Evolutionary conservation across 2,797 vertebrate genomes (phyloP).

Genomic region (Amblyraja radiata): DNA sequence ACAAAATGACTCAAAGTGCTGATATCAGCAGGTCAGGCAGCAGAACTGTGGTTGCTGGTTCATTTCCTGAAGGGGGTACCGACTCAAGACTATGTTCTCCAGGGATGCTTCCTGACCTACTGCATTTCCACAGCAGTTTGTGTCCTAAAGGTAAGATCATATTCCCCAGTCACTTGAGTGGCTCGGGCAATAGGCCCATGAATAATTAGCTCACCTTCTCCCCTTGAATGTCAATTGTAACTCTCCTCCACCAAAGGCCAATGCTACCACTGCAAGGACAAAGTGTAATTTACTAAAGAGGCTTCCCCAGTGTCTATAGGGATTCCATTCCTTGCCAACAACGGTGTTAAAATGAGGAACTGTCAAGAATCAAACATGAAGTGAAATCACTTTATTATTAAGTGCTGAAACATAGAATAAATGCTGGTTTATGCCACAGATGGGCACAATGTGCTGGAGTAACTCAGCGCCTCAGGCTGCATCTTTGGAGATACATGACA

Average conservation of each 20-base stretch:
- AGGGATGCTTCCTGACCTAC: too few species aligned
- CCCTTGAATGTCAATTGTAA: neutral
- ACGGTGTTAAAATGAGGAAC: neutral
- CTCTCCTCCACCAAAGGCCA: neutral
- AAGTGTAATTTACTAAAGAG: neutral
- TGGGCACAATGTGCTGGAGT: too few species aligned
- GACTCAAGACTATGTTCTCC: too few species aligned
- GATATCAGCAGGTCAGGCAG: too few species aligned
- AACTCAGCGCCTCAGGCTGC: too few species aligned
- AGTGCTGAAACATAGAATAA: neutral
- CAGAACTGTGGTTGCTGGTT: too few species aligned
- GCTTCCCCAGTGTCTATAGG: neutral
- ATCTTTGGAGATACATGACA: too few species aligned
- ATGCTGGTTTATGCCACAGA: too few species aligned
- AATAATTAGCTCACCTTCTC: neutral
- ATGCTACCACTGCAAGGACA: neutral
- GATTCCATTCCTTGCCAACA: neutral
- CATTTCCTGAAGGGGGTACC: too few species aligned
- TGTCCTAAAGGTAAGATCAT: neutral
- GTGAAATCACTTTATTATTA: neutral
- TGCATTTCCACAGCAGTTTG: too few species aligned
- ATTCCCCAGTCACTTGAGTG: neutral
- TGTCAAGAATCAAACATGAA: neutral
- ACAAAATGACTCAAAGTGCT: too few species aligned
- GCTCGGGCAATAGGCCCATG: neutral